Percentiles rank a stretch among this genome's conserved stretches.
phyloP scores from a whole-genome alignment of 64 coral and sea anemone genomes.

The Montipora sp. region DNA sequence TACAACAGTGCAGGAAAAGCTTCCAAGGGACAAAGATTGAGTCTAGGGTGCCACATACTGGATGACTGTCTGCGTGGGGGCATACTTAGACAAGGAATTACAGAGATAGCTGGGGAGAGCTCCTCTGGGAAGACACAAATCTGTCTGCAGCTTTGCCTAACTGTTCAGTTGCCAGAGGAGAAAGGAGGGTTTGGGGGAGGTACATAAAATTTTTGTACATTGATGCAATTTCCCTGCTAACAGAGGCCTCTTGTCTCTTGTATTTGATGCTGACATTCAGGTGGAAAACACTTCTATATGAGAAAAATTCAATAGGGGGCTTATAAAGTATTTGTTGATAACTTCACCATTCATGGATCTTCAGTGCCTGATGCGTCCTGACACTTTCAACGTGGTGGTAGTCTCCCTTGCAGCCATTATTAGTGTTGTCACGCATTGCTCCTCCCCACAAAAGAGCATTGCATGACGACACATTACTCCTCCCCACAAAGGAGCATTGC shows the following conservation, averaged over 20 bases:
- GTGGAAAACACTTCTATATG: too few relatives aligned
- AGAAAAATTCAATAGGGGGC: neutral
- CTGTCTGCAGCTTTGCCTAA: conserved; percentile 87
- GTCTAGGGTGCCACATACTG: conserved; percentile 78
- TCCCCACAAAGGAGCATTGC: too few relatives aligned
- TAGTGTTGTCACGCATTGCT: too few relatives aligned
- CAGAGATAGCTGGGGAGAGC: conserved; percentile 93
- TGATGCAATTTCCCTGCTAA: neutral
- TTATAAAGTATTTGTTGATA: neutral
- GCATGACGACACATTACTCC: too few relatives aligned
- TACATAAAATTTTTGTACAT: neutral
- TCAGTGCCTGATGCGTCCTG: too few relatives aligned
- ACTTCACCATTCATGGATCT: too few relatives aligned
- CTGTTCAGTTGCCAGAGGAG: conserved; percentile 81
- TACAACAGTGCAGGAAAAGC: neutral
- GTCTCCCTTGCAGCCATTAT: too few relatives aligned
- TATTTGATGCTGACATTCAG: too few relatives aligned
- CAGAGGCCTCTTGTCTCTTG: too few relatives aligned
- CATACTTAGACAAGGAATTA: conserved; percentile 77
- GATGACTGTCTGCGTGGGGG: conserved; percentile 78
- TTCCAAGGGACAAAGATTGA: conserved; percentile 42
- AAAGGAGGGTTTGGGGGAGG: conserved; percentile 82
- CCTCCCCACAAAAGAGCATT: too few relatives aligned
- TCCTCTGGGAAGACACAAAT: conserved; percentile 92
- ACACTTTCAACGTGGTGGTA: too few relatives aligned